These are phyloP conservation scores for Cyprinodon diabolis DNA, from an alignment of 2,797 vertebrate genomes.

Conservation along the genomic window DNA sequence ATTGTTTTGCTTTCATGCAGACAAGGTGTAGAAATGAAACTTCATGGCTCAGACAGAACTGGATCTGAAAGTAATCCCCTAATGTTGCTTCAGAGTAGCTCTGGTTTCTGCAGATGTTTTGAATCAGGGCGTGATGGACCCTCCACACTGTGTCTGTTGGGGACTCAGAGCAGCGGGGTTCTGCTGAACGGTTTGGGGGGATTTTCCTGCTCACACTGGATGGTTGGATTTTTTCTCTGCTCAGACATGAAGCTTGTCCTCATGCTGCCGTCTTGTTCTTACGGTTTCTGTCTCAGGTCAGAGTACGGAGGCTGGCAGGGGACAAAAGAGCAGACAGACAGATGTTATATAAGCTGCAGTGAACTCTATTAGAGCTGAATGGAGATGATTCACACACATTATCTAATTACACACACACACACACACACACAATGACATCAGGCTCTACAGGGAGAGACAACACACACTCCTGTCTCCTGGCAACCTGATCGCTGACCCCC, in stretches of 20 bases:
- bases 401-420: conserved; percentile 59
- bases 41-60: not conserved
- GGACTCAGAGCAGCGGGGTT: not conserved
- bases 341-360: conserved; percentile 62
- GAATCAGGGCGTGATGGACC: not conserved
- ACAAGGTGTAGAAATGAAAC: too few species aligned
- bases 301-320: conserved; percentile 20
- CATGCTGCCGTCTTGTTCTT: not conserved
- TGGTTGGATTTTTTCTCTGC: not conserved
- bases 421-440: conserved; percentile 53
- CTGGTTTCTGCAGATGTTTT: not conserved
- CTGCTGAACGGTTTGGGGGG: not conserved
- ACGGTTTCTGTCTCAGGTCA: conserved; percentile 8
- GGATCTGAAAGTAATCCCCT: not conserved
- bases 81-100: not conserved
- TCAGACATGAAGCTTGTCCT: not conserved
- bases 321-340: conserved; percentile 39
- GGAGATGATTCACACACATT: conserved; percentile 64
- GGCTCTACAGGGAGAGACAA: conserved; percentile 45
- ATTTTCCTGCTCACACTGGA: not conserved
- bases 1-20: too few species aligned
- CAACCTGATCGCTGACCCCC: conserved; percentile 39
- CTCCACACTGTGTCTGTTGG: not conserved
- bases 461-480: conserved; percentile 54
- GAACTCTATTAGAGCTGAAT: conserved; percentile 57